Evolutionary conservation across 2,113 vertebrate genomes (phyloP), one percentile per base, ranked within the genome.

Genomic region (Vireo altiloquus): DNA sequence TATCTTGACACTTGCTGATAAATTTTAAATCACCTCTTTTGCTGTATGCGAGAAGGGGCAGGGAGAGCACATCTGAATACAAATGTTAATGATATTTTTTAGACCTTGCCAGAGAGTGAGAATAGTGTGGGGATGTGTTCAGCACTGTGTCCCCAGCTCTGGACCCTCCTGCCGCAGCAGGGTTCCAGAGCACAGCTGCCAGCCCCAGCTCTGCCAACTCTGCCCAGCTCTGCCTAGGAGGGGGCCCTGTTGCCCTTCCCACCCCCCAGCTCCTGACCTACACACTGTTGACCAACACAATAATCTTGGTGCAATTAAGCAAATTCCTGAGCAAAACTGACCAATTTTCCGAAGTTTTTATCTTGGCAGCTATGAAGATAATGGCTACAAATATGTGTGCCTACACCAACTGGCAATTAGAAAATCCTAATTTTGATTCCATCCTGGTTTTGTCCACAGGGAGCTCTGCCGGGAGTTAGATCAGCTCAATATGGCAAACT

Each of bases 1-100:
- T 95, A 93, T 94, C 95, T 94, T 95, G 95, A 95, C 95, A 96
- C 93, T 95, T 77, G 94, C 95, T 93, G 96, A 95, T 93, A 91
- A 89, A 95, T 96, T 90, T 84, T 93, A 95, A 96, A 96, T 85
- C 92, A 77, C 80, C 90, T 93, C 90, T 82, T 91, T 69, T 91
- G 81, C 93, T 49, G 80, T 56, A 50, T 76, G 87, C 8, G 50
- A 93, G 88, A 71, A 92, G 79, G 80, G 80, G 66, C 35, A 90
- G 46, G 47, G 52, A 95, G 80, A 93, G 69, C 80, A 50, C 47
- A 82, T 74, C 77, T 84, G 88, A 95, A 91, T 86, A 71, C 75
- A 91, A 96, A 95, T 25, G 30, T n/a, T 90, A 92, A 88, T 78
- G 66, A 22, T 40, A 52, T 54, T 39, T 82, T 78, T 49, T 23